These are phyloP conservation scores for Muscina levida DNA, from an alignment of 2,888 invertebrate species.

Conservation along the genomic window DNA sequence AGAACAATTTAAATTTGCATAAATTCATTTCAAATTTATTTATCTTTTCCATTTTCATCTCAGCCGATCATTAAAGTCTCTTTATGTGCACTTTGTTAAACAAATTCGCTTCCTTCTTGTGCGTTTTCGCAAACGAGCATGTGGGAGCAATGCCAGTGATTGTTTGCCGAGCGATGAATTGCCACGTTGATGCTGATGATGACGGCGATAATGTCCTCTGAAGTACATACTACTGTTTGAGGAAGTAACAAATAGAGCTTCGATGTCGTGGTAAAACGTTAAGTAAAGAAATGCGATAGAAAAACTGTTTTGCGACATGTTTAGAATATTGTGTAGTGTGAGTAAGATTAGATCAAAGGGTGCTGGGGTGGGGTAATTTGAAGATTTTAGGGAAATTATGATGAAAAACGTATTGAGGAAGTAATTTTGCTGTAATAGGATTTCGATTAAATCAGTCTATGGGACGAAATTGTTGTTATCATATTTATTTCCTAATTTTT, in stretches of 20 bases:
- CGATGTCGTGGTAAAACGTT: not conserved
- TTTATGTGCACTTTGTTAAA: slow-evolving; percentile 32
- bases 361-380: too few species aligned
- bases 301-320: too few species aligned
- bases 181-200: not conserved
- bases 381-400: too few species aligned
- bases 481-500: too few species aligned
- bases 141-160: too few species aligned
- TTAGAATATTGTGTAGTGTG: too few species aligned
- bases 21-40: slow-evolving; percentile 51
- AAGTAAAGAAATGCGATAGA: not conserved
- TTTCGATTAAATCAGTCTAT: too few species aligned
- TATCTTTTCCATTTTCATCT: slow-evolving; percentile 32
- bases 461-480: too few species aligned
- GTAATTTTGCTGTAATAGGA: too few species aligned
- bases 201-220: slow-evolving; percentile 14
- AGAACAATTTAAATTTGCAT: slow-evolving; percentile 66
- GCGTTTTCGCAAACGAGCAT: not conserved
- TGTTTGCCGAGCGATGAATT: too few species aligned
- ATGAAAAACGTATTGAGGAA: too few species aligned
- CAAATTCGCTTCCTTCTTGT: slow-evolving; percentile 32
- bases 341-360: too few species aligned
- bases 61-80: slow-evolving; percentile 26
- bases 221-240: not conserved
- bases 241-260: not conserved